These are phyloP conservation scores for Lasioglossum calceatum DNA, from an alignment of 2,888 invertebrate genomes.

Conservation along the genomic window DNA sequence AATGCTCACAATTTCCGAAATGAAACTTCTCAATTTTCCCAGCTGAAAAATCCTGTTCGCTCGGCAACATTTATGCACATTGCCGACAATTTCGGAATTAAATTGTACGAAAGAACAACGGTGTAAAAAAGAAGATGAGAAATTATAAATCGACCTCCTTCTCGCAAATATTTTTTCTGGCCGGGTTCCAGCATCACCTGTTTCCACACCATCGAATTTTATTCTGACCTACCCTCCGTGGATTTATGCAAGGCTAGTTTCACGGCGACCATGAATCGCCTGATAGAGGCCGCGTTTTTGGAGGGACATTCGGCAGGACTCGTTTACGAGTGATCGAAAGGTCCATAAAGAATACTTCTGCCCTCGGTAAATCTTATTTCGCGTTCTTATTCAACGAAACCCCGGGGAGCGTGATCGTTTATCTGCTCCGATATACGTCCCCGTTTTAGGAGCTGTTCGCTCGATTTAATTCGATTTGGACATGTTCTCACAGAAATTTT, in stretches of 20 bases:
- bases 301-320: slow-evolving; percentile 43
- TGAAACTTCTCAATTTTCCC: background rate
- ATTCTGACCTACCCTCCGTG: slow-evolving; percentile 68
- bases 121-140: background rate
- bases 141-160: slow-evolving; percentile 21
- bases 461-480: slow-evolving; percentile 35
- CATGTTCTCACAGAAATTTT: background rate
- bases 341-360: slow-evolving; percentile 62
- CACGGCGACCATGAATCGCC: slow-evolving; percentile 70
- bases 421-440: slow-evolving; percentile 63
- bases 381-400: slow-evolving; percentile 66
- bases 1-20: background rate
- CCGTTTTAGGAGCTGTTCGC: slow-evolving; percentile 20
- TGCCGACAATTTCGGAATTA: background rate
- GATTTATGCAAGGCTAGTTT: slow-evolving; percentile 52
- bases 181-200: slow-evolving; percentile 77
- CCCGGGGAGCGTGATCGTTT: slow-evolving; percentile 54
- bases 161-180: slow-evolving; percentile 73
- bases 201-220: slow-evolving; percentile 78
- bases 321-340: slow-evolving; percentile 61
- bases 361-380: slow-evolving; percentile 63
- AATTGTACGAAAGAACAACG: background rate
- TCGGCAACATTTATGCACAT: background rate
- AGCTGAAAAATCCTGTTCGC: background rate
- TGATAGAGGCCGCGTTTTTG: slow-evolving; percentile 51